These are phyloP conservation scores for Epirrita christyi DNA, from an alignment of 2,888 invertebrate genomes.

Conservation along the genomic window DNA sequence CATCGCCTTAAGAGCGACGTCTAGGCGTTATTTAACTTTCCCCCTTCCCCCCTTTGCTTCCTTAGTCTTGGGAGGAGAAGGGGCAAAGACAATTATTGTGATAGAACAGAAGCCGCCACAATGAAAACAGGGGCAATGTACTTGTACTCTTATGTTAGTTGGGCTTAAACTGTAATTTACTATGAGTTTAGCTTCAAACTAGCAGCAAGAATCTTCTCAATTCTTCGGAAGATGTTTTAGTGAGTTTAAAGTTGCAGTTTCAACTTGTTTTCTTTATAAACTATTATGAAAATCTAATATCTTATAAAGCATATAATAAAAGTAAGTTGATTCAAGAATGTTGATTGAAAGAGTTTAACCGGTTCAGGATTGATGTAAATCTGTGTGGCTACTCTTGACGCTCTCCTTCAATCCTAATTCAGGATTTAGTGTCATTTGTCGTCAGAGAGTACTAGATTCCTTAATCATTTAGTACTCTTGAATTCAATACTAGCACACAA, in stretches of 20 bases:
- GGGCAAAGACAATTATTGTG: conserved; percentile 37
- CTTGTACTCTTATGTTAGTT: conserved; percentile 25
- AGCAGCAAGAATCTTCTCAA: conserved; percentile 2
- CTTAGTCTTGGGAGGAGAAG: conserved; percentile 9
- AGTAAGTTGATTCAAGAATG: too few species aligned
- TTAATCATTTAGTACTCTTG: too few species aligned
- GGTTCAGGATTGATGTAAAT: neutral
- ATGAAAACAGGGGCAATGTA: conserved; percentile 36
- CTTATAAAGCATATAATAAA: too few species aligned
- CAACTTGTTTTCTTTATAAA: too few species aligned
- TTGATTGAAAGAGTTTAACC: neutral
- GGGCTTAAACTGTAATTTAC: conserved; percentile 20
- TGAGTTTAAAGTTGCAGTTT: too few species aligned
- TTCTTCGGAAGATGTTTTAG: conserved; percentile 1
- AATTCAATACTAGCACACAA: too few species aligned
- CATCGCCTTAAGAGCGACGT: conserved; percentile 33
- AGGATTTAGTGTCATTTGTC: too few species aligned
- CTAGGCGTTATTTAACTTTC: conserved; percentile 39
- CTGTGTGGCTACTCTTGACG: too few species aligned
- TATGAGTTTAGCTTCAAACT: neutral
- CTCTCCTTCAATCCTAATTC: too few species aligned
- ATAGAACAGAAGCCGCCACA: conserved; percentile 36
- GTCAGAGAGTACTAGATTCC: too few species aligned
- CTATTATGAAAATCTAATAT: neutral
- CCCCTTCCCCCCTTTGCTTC: conserved; percentile 16